These are phyloP conservation scores for Scelioninae gen. 1 DNA, from an alignment of 2,888 invertebrate genomes.

Conservation along the genomic window DNA sequence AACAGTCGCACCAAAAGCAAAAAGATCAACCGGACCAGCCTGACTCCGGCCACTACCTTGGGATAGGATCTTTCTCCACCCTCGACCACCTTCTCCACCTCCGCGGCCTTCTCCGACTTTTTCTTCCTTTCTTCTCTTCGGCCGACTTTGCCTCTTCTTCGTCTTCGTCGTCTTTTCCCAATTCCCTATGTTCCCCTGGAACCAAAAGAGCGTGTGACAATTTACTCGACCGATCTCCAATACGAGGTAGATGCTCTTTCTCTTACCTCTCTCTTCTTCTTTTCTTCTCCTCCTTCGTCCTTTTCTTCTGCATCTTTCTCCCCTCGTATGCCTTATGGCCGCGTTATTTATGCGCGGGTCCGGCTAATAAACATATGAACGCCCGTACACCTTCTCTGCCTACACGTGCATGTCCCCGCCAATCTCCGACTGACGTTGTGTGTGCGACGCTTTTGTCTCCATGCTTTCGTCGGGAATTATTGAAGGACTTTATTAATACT, in stretches of 20 bases:
- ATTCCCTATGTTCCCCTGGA: slow-evolving; percentile 78
- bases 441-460: slow-evolving; percentile 60
- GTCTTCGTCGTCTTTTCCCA: no score
- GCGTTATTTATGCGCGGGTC: slow-evolving; percentile 84
- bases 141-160: slow-evolving; percentile 60
- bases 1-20: slow-evolving; percentile 63
- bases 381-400: slow-evolving; percentile 80
- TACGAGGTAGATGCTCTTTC: slow-evolving; percentile 70
- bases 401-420: slow-evolving; percentile 73
- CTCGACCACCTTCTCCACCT: no score
- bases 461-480: slow-evolving; percentile 59
- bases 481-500: slow-evolving; percentile 61
- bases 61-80: no score
- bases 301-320: slow-evolving; percentile 59
- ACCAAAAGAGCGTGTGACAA: slow-evolving; percentile 83
- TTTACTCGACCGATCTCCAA: slow-evolving; percentile 83
- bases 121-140: slow-evolving; percentile 61
- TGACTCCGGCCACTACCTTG: slow-evolving; percentile 66
- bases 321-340: slow-evolving; percentile 82
- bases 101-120: slow-evolving; percentile 58
- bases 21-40: slow-evolving; percentile 68
- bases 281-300: slow-evolving; percentile 51
- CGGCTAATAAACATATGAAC: slow-evolving; percentile 85
- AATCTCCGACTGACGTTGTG: slow-evolving; percentile 48
- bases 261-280: slow-evolving; percentile 55